Conservation (phyloP, 23 tunicate genomes). For the Trididemnum nubilum region DNA sequence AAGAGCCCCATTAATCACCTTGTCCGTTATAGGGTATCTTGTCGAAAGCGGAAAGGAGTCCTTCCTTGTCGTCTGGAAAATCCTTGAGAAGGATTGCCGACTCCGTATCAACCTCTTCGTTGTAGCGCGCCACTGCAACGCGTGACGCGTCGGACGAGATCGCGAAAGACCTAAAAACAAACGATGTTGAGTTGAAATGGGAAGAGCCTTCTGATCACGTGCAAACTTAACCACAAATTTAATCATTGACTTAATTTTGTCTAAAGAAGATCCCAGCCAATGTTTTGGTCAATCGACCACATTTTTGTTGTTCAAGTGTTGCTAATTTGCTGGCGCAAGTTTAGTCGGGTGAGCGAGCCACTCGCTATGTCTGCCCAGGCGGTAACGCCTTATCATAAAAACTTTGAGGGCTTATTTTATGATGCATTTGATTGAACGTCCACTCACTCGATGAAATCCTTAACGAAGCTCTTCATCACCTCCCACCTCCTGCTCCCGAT, state of each 20-base stretch:
- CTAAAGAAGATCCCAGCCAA: not conserved
- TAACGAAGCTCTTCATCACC: not conserved
- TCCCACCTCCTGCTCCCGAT: not conserved
- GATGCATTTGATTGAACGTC: no score
- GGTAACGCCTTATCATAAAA: no score
- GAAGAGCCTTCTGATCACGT: not conserved
- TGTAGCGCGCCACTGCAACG: not conserved
- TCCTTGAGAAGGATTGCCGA: slow-evolving; percentile 5
- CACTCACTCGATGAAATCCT: slow-evolving; percentile 15
- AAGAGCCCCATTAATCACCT: no score
- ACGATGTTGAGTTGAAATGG: not conserved
- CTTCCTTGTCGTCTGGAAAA: slow-evolving; percentile 4
- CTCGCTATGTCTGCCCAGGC: no score
- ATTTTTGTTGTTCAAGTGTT: no score
- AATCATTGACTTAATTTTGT: no score
- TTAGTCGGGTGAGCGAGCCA: no score
- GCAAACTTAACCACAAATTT: not conserved
- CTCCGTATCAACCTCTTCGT: not conserved
- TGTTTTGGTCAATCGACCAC: not conserved
- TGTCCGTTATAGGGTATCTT: slow-evolving; percentile 8
- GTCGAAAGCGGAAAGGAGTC: slow-evolving; percentile 8
- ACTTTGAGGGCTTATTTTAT: no score
- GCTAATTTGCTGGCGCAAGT: no score
- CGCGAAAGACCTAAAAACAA: not conserved
- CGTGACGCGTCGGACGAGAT: slow-evolving; percentile 5